phyloP scores from a whole-genome alignment of 2,888 invertebrate genomes.

The Plebejus anna region DNA sequence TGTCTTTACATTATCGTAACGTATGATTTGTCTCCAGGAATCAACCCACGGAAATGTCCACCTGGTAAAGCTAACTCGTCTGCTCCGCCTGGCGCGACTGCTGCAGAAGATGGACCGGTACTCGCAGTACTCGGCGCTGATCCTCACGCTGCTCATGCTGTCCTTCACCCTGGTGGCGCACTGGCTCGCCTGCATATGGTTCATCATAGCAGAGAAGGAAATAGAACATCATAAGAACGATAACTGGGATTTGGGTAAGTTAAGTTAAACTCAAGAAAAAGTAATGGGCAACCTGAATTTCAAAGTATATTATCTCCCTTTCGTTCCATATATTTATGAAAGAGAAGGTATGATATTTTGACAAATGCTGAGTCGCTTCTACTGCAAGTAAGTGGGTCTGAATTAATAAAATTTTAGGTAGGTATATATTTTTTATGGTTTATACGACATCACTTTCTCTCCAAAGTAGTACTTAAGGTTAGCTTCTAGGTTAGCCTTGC shows the following conservation, averaged over 20 bases:
- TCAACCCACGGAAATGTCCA: conserved; percentile 89
- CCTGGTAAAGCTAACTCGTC: conserved; percentile 94
- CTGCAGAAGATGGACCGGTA: conserved; percentile 98
- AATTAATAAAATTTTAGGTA: too few species aligned
- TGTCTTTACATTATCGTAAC: too few species aligned
- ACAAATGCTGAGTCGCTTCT: too few species aligned
- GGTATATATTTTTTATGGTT: too few species aligned
- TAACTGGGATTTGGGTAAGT: conserved; percentile 90
- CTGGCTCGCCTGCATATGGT: conserved; percentile 99
- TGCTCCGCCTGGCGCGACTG: conserved; percentile 92
- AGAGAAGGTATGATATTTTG: too few species aligned
- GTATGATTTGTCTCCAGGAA: conserved; percentile 70
- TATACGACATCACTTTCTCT: too few species aligned
- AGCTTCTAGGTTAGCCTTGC: too few species aligned
- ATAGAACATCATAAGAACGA: conserved; percentile 85
- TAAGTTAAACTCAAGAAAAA: background rate
- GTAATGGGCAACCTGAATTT: too few species aligned
- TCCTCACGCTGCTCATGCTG: conserved; percentile 95
- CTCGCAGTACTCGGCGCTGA: conserved; percentile 96
- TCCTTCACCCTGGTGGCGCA: conserved; percentile 96
- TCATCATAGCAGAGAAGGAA: conserved; percentile 95
- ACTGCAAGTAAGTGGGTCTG: too few species aligned
- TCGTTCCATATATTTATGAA: too few species aligned
- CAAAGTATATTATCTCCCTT: too few species aligned
- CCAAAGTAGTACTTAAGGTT: too few species aligned